Conservation (phyloP, 2,888 invertebrate species). For the Tridacna crocea region DNA sequence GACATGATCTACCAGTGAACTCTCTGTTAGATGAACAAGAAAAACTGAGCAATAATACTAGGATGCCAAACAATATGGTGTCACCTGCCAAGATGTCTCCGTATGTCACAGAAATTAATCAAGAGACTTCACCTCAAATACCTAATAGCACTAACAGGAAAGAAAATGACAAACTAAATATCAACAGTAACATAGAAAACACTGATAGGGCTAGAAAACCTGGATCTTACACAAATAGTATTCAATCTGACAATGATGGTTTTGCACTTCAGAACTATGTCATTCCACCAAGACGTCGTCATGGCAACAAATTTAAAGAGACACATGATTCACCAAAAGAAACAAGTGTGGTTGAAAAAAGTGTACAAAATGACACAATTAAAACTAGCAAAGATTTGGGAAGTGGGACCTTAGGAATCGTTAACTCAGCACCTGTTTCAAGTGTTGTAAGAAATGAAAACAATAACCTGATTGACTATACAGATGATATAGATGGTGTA, state of each 20-base stretch:
- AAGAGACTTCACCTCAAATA: no score
- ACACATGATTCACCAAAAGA: background rate
- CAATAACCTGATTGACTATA: background rate
- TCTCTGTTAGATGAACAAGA: no score
- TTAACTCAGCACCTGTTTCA: background rate
- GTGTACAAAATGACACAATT: background rate
- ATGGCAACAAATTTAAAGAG: background rate
- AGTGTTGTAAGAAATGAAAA: background rate
- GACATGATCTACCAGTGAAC: no score
- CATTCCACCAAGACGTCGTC: slow-evolving; percentile 15
- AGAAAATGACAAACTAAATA: no score
- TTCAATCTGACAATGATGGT: background rate
- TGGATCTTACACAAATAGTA: background rate
- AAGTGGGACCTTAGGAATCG: background rate
- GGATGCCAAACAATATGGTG: no score
- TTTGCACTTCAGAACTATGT: background rate
- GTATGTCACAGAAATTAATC: no score
- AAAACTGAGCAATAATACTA: no score
- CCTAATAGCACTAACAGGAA: no score
- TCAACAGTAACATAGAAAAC: no score
- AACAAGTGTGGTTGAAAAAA: background rate
- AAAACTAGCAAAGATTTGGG: background rate
- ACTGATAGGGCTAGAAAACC: background rate
- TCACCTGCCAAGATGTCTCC: no score
- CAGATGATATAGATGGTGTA: background rate